Conservation (phyloP, 2,797 vertebrate genomes). For the Acanthopagrus latus region DNA sequence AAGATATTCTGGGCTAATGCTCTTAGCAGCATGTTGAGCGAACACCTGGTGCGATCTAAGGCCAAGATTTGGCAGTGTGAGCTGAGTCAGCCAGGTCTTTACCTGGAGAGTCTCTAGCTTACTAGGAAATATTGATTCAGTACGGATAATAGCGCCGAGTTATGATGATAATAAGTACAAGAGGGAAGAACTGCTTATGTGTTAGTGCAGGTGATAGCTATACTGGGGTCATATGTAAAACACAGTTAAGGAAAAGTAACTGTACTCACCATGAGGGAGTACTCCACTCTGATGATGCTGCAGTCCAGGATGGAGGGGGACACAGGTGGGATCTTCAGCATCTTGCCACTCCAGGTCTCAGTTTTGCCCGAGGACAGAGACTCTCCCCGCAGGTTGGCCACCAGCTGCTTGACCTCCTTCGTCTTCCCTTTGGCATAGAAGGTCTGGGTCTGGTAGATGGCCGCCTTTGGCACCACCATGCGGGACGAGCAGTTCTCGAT, state of each 20-base stretch:
- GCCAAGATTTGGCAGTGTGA: slow-evolving; percentile 50
- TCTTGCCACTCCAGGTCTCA: slow-evolving; percentile 97
- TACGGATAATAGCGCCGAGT: slow-evolving; percentile 15
- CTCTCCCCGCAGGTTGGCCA: slow-evolving; percentile 95
- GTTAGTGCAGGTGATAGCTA: too few species aligned
- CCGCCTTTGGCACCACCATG: slow-evolving; percentile 98
- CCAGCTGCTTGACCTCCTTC: slow-evolving; percentile 98
- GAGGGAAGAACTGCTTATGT: background rate
- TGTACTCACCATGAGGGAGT: slow-evolving; percentile 93
- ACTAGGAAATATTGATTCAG: slow-evolving; percentile 56
- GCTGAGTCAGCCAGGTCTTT: slow-evolving; percentile 60
- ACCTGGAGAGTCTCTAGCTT: slow-evolving; percentile 32
- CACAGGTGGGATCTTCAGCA: slow-evolving; percentile 97
- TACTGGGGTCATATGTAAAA: background rate
- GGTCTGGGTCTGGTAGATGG: slow-evolving; percentile 98
- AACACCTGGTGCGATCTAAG: slow-evolving; percentile 74
- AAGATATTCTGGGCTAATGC: slow-evolving; percentile 82
- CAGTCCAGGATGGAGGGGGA: slow-evolving; percentile 98
- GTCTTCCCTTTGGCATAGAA: slow-evolving; percentile 99
- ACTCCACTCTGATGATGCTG: slow-evolving; percentile 98
- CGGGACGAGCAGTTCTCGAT: slow-evolving; percentile 99
- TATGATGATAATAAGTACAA: slow-evolving; percentile 14
- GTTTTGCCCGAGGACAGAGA: slow-evolving; percentile 97
- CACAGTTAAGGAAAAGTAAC: background rate
- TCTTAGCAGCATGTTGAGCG: slow-evolving; percentile 77